Evolutionary conservation across 2,888 invertebrate genomes (phyloP).

Genomic region (Drosophila diplacantha): DNA sequence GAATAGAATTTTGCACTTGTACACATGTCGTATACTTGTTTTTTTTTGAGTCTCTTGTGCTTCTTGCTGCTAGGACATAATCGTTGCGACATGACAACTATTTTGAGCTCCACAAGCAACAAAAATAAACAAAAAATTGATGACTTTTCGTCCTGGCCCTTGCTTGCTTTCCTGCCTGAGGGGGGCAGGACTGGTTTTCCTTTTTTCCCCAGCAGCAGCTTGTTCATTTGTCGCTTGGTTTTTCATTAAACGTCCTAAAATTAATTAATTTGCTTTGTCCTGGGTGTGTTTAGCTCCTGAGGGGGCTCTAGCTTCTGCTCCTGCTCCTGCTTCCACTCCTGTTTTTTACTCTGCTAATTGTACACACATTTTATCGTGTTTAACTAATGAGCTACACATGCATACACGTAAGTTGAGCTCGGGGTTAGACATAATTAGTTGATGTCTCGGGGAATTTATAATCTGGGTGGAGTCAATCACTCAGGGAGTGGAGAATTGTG

Average conservation of each 20-base stretch:
- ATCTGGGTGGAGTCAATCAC: constrained; percentile 9
- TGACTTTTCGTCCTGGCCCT: constrained; percentile 24
- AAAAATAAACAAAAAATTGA: constrained; percentile 42
- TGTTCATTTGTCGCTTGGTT: constrained; percentile 54
- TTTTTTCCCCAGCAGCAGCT: constrained; percentile 17
- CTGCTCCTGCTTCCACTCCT: background rate
- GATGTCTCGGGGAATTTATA: background rate
- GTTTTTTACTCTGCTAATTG: constrained; percentile 49
- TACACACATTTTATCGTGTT: constrained; percentile 48
- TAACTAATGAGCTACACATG: constrained; percentile 44
- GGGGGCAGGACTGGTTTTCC: background rate
- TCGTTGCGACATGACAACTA: constrained; percentile 40
- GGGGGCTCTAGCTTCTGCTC: constrained; percentile 13
- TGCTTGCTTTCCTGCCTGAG: constrained; percentile 4
- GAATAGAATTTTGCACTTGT: constrained; percentile 36
- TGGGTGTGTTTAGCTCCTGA: constrained; percentile 33
- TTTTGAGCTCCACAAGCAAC: constrained; percentile 10
- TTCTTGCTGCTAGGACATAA: constrained; percentile 23
- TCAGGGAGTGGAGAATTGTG: background rate
- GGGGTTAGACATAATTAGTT: constrained; percentile 19
- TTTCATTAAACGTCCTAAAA: constrained; percentile 60
- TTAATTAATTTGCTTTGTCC: constrained; percentile 53
- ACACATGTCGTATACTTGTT: constrained; percentile 61
- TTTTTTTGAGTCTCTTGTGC: constrained; percentile 25
- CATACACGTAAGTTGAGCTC: constrained; percentile 28